Base-by-base conservation (phyloP, 1,140 invertebrate species). In the Bombus sylvicola region DNA sequence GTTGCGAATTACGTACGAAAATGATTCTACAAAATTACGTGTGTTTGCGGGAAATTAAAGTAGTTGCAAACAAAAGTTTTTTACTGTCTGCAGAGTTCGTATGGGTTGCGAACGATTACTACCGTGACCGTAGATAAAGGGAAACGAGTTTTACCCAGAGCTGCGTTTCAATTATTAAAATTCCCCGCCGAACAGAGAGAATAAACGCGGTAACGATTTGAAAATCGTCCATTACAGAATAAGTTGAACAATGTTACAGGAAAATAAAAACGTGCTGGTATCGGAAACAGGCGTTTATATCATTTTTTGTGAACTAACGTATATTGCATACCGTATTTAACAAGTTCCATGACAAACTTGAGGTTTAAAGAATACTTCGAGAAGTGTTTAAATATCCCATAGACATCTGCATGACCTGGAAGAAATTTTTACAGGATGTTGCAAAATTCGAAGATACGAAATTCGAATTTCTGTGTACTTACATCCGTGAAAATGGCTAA, bases 401-500 rank as follows among this genome's bases (percentile, higher is more conserved):
- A 6, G 15, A 34, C 8, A 8, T 8, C 6, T 34, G 6, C 15
- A 66, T 9, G 64, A 66, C 8, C 6, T 66, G 64, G 6, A 34
- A 66, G 34, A 18, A 3, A 18, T 22, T 34, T 34, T 66, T n/a
- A 28, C 59, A 34, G 15, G 1, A 66, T 15, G 5, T 15, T 18
- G 2, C 15, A 62, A 13, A 0, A n/a, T 13, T 62, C 25, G 28
- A 62, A 62, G 2, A n/a, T 62, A 9, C 6, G 15, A 34, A 34
- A 66, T 18, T 66, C 15, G 8, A 66, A 34, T 34, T 66, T 31
- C 13, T 66, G 13, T 3, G 6, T 66, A 66, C 64, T 18, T 34
- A 66, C 31, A 1, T 66, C 6, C 39, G 47, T 81, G 25, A 90
- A 91, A 47, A 82, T 88, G 3, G 31, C 25, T 3, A 92, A 39